phyloP scores from a whole-genome alignment of 2,797 vertebrate genomes.

The Halcyon leucocephala region DNA sequence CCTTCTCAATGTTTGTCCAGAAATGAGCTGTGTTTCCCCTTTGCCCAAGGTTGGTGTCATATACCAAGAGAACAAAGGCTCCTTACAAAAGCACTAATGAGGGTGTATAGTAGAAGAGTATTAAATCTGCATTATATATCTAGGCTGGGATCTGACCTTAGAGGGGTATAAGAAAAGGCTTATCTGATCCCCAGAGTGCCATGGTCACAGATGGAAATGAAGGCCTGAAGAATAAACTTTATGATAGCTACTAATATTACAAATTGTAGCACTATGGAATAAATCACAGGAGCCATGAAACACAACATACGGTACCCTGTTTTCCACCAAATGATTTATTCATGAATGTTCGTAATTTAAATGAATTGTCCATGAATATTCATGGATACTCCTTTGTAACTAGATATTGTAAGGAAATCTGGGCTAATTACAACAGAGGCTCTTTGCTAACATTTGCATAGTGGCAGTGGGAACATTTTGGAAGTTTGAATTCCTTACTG shows the following conservation, averaged over 20 bases:
- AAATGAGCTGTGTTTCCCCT: neutral
- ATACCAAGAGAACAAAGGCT: slow-evolving; percentile 23
- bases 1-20: neutral
- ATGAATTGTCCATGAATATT: slow-evolving; percentile 73
- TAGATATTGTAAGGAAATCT: slow-evolving; percentile 72
- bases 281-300: slow-evolving; percentile 68
- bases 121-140: slow-evolving; percentile 36
- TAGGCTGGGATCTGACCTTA: slow-evolving; percentile 28
- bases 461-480: slow-evolving; percentile 56
- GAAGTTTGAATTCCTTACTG: slow-evolving; percentile 59
- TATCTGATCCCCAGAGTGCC: slow-evolving; percentile 40
- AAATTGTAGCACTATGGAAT: slow-evolving; percentile 65
- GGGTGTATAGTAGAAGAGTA: neutral
- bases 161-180: slow-evolving; percentile 14
- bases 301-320: slow-evolving; percentile 64
- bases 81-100: slow-evolving; percentile 25
- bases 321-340: slow-evolving; percentile 75
- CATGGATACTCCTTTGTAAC: slow-evolving; percentile 63
- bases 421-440: slow-evolving; percentile 68
- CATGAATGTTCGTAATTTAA: slow-evolving; percentile 70
- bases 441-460: slow-evolving; percentile 50
- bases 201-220: slow-evolving; percentile 66
- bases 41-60: neutral
- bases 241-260: slow-evolving; percentile 72
- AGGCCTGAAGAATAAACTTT: slow-evolving; percentile 73